Conservation (phyloP, 2,113 vertebrate species). For the Mobula birostris region DNA sequence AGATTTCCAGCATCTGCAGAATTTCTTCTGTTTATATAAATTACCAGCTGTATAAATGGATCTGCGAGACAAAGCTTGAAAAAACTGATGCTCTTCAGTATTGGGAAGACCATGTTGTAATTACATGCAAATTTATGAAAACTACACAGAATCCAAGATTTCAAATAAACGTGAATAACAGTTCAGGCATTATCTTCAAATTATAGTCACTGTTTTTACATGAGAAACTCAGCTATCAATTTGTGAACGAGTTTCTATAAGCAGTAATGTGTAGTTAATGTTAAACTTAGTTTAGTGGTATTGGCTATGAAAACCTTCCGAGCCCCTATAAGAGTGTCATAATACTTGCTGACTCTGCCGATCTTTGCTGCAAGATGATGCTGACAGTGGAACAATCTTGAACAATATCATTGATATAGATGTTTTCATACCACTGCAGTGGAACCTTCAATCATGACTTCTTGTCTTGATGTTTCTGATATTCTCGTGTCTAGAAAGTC, state of each 20-base stretch:
- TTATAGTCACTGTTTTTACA: neutral
- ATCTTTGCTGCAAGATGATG: neutral
- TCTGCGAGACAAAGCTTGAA: neutral
- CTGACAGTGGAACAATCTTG: neutral
- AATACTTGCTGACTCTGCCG: neutral
- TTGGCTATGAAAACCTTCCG: neutral
- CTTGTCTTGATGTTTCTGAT: neutral
- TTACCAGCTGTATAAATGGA: neutral
- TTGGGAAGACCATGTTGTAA: neutral
- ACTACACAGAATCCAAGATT: neutral
- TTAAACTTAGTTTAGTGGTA: neutral
- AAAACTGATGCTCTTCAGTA: neutral
- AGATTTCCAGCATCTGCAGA: no score
- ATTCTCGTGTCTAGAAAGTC: neutral
- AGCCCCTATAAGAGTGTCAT: neutral
- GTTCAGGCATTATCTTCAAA: neutral
- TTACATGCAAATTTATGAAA: neutral
- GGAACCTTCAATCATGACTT: neutral
- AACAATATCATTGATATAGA: neutral
- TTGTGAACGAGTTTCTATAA: neutral
- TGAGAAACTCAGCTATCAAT: neutral
- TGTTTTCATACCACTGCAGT: neutral
- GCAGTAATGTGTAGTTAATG: neutral
- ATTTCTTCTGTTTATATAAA: neutral
- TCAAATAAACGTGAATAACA: neutral